A percentile compares a stretch with the other conserved stretches of the same genome.
phyloP scores from a whole-genome alignment of 2,888 invertebrate species.

The Melipona bicolor region DNA sequence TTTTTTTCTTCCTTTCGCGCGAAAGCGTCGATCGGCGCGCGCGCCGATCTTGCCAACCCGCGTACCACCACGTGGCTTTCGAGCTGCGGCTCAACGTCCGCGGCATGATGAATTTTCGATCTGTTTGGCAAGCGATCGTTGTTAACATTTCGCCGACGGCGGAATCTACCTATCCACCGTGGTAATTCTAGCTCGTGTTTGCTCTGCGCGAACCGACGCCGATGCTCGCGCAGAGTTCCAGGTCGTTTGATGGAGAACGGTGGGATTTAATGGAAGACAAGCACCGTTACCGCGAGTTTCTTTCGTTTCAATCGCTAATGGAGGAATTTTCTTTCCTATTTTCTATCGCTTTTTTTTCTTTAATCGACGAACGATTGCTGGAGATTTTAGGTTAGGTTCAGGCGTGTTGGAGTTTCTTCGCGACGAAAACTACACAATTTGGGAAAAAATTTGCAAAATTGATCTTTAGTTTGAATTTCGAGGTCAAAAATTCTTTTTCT shows the following conservation, averaged over 20 bases:
- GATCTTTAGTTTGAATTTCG: too few relatives aligned
- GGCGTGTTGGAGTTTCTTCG: too few relatives aligned
- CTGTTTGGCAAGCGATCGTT: not conserved
- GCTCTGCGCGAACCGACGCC: not conserved
- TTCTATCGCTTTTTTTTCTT: too few relatives aligned
- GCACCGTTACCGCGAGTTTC: not conserved
- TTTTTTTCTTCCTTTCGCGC: conserved; percentile 65
- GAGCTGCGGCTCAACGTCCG: conserved; percentile 30
- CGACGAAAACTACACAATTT: too few relatives aligned
- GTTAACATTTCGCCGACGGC: not conserved
- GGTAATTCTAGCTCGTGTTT: not conserved
- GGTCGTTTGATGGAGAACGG: not conserved
- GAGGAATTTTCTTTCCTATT: not conserved
- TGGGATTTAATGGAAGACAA: not conserved
- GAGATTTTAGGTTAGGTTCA: too few relatives aligned
- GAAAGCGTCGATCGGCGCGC: conserved; percentile 73
- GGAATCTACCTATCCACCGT: not conserved
- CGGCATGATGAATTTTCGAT: conserved; percentile 11
- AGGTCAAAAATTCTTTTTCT: too few relatives aligned
- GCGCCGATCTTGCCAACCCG: conserved; percentile 65
- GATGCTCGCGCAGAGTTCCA: not conserved
- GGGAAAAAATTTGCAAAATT: too few relatives aligned
- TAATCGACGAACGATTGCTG: too few relatives aligned
- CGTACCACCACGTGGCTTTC: conserved; percentile 60
- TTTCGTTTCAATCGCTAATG: not conserved